Base-by-base conservation (phyloP, 64 coral and sea anemone species). In the Trachythela sp. region DNA sequence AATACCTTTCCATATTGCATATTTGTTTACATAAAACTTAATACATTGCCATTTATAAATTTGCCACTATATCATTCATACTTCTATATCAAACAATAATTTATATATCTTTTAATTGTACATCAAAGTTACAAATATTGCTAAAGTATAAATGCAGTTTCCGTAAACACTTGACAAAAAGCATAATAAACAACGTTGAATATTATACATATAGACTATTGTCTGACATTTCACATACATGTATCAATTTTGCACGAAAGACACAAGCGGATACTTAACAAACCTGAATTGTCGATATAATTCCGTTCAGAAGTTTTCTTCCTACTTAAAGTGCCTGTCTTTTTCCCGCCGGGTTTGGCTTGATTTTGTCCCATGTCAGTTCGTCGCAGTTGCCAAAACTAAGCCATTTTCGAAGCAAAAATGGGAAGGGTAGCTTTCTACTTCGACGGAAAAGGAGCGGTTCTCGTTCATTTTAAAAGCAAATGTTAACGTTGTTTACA, bases 281-380 rank as follows among this genome's bases (percentile, higher is more conserved):
- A 85, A 40, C 85, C 89, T 33, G 89, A 40, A 45, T 90, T 84
- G 17, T 90, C 89, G 70, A 17, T 51, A 9, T 90, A 85, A 45
- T 8, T 85, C 83, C 58, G 84, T 70, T 20, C 13, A 14, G 54
- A 41, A n/a, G 50, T 41, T 13, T 48, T 90, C 26, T 13, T 85
- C 33, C 36, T 83, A 84, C 30, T 90, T 33, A 29, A 39, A 85
- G 89, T 85, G 34, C 48, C 70, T 31, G 39, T 45, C 83, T 70
- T 76, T 30, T 83, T 83, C 0, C 50, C 39, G 32, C 64, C 30
- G 41, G 88, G 71, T 68, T 85, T 90, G 8, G 54, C 83, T 70
- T 85, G 89, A 52, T 84, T 83, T 85, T 90, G 89, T 20, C 89
- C 89, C 89, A 90, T 90, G 35, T 34, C 31, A 13, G 72, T 77